Base-by-base conservation (phyloP, 92 coral and sea anemone species). In the Galaxea fascicularis region DNA sequence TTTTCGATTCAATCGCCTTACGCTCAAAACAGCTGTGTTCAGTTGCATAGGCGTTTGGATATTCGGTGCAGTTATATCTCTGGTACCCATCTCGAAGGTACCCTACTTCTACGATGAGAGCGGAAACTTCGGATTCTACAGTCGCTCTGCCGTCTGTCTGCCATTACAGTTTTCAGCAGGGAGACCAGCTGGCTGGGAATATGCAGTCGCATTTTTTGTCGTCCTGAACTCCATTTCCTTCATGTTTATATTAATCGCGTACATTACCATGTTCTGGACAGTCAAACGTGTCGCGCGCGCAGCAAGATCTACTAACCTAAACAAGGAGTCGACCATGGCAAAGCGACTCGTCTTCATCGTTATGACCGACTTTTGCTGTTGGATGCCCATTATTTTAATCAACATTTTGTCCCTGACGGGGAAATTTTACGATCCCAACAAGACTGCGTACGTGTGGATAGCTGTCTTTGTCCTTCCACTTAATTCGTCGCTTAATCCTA, bases 301-400 rank as follows among this genome's bases (percentile, higher is more conserved):
- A 0, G 92, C 74, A 35, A 82, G 94, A 9, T 91, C 94, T 11
- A 88, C 92, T 8, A 82, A 87, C 24, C 59, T 84, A 10, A 88
- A 88, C 64, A 88, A 89, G 46, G 94, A 91, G 31, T 91, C 94
- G 35, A 78, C 92, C 59, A 86, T 91, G 88, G 94, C 94, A 24
- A 91, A 82, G 60, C 75, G 87, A 46, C 87, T 84, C 46, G 77
- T 88, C 45, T 91, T 88, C 68, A 91, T 91, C 51, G 84, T 91
- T 28, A 63, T 82, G 78, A 91, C 94, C 26, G 94, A 91, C 82
- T 91, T 91, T 58, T 74, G 80, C 47, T 91, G 94, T 66, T 91
- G 94, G 94, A 91, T 91, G 94, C 94, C 94, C 4, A 89, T 91
- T 41, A 88, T 91, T 67, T 82, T 88, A 13, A 88, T 91, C 62